A percentile compares a stretch with the other conserved stretches of the same genome.
These are phyloP conservation scores for Sesamia nonagrioides DNA, from an alignment of 1,140 invertebrate species.

Conservation along the genomic window DNA sequence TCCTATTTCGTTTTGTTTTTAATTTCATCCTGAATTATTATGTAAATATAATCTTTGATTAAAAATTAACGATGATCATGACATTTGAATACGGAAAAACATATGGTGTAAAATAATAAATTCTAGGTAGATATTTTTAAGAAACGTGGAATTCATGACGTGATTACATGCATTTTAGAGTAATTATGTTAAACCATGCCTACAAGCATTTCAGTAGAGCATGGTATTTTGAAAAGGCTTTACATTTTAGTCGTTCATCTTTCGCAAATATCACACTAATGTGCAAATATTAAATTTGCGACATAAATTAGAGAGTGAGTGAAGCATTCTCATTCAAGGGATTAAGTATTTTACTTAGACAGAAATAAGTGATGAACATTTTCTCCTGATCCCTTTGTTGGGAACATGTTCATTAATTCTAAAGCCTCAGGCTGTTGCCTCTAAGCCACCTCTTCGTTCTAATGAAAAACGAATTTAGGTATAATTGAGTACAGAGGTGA, in stretches of 20 bases:
- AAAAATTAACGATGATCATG: too few species aligned
- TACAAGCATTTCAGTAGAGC: too few species aligned
- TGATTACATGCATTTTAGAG: too few species aligned
- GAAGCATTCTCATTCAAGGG: slow-evolving; percentile 50
- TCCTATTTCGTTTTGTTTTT: too few species aligned
- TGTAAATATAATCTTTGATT: too few species aligned
- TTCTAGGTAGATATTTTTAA: too few species aligned
- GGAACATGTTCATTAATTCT: slow-evolving; percentile 58
- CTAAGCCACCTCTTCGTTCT: slow-evolving; percentile 53
- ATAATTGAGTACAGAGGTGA: slow-evolving; percentile 54
- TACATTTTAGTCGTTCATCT: neutral
- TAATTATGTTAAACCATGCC: too few species aligned
- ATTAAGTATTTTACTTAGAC: slow-evolving; percentile 56
- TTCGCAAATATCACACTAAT: neutral
- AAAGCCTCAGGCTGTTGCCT: slow-evolving; percentile 57
- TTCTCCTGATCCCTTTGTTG: slow-evolving; percentile 61
- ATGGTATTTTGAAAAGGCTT: neutral
- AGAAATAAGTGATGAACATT: slow-evolving; percentile 62
- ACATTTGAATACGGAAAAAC: too few species aligned
- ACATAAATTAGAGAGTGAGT: slow-evolving; percentile 51
- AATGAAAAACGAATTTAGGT: slow-evolving; percentile 60
- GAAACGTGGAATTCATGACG: too few species aligned
- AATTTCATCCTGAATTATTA: too few species aligned
- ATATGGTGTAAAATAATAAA: too few species aligned
- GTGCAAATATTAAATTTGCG: slow-evolving; percentile 3